phyloP scores from a whole-genome alignment of 2,113 vertebrate species.

The Nycticorax nycticorax region DNA sequence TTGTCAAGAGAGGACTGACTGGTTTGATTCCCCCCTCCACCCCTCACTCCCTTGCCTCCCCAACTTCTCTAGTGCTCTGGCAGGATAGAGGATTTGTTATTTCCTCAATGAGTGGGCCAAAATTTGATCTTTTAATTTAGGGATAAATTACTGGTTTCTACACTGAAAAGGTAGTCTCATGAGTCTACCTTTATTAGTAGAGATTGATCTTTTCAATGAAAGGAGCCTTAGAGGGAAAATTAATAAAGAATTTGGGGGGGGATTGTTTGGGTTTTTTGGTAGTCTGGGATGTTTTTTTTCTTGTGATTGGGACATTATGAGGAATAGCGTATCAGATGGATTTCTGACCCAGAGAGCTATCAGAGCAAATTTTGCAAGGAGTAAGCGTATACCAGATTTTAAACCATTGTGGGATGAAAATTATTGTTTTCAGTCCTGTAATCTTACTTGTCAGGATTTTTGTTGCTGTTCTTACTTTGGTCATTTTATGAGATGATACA shows the following conservation, averaged over 20 bases:
- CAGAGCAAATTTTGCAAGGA: neutral
- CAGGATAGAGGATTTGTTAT: neutral
- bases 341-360: neutral
- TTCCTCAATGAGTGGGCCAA: neutral
- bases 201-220: neutral
- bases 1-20: neutral
- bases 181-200: neutral
- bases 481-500: neutral
- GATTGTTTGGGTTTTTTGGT: neutral
- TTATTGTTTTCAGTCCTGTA: neutral
- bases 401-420: neutral
- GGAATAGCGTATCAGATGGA: neutral
- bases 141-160: neutral
- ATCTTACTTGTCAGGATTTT: neutral
- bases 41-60: too few species aligned
- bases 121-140: neutral
- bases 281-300: neutral
- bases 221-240: neutral
- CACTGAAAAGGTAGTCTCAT: neutral
- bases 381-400: neutral
- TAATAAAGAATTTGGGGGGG: neutral
- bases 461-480: neutral
- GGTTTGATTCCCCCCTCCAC: neutral
- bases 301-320: neutral
- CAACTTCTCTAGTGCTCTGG: neutral